Percentiles rank a stretch among this genome's conserved stretches.
phyloP scores from a whole-genome alignment of 2,888 invertebrate species.

The Pandemis cinnamomeana region DNA sequence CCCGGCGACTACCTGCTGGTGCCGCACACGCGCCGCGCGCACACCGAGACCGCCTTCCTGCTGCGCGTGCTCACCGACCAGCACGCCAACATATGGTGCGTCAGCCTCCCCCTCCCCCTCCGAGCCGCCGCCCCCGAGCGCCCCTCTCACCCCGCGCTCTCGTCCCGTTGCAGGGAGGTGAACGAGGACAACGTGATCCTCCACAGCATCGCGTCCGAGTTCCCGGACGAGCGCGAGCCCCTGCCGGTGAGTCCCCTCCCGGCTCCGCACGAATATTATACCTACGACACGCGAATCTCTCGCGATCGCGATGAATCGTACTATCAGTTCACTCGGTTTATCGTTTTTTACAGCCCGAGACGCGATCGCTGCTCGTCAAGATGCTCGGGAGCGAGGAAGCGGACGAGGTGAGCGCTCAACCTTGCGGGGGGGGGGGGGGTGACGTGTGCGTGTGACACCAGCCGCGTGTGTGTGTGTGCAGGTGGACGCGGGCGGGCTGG shows the following conservation, averaged over 20 bases:
- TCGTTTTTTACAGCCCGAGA: constrained; percentile 42
- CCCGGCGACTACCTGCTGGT: constrained; percentile 90
- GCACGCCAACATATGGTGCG: constrained; percentile 88
- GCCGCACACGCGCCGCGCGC: constrained; percentile 88
- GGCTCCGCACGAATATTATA: too few relatives aligned
- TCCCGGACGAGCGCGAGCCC: constrained; percentile 82
- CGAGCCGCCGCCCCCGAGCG: neutral
- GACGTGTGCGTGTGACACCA: constrained; percentile 66
- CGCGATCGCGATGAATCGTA: too few relatives aligned
- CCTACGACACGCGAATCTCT: too few relatives aligned
- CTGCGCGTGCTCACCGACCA: constrained; percentile 89
- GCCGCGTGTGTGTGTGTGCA: constrained; percentile 80
- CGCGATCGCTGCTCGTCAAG: constrained; percentile 47
- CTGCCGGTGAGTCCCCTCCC: constrained; percentile 74
- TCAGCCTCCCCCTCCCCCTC: neutral
- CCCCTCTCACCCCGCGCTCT: neutral
- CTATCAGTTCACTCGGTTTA: neutral
- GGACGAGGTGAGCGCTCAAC: constrained; percentile 73
- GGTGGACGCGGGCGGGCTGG: constrained; percentile 49
- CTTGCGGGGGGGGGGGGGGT: constrained; percentile 47
- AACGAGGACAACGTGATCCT: constrained; percentile 90
- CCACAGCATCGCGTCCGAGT: constrained; percentile 86
- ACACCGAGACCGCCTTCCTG: constrained; percentile 88
- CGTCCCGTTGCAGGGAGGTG: constrained; percentile 85
- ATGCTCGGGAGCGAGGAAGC: constrained; percentile 47